Conservation (phyloP, 2,113 vertebrate genomes). For the Macquaria ambigua region DNA sequence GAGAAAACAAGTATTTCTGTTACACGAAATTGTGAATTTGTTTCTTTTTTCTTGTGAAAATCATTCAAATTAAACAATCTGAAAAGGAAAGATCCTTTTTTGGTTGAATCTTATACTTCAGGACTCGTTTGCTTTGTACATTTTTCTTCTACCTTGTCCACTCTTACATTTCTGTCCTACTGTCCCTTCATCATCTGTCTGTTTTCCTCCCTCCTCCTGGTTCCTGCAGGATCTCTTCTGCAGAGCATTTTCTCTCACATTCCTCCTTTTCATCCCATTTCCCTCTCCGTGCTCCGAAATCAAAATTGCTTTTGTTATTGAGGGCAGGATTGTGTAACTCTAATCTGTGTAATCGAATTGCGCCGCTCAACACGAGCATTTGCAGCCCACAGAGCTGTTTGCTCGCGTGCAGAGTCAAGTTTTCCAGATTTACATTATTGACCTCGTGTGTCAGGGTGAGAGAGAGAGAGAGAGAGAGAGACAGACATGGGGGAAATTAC, state of each 20-base stretch:
- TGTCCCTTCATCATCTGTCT: background rate
- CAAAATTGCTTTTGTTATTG: slow-evolving; percentile 56
- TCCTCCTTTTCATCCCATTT: slow-evolving; percentile 18
- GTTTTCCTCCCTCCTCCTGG: background rate
- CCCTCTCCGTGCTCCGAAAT: background rate
- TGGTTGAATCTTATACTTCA: background rate
- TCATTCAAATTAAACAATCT: background rate
- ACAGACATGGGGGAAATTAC: slow-evolving; percentile 13
- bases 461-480: background rate
- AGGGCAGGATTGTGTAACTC: slow-evolving; percentile 54
- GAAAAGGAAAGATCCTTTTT: background rate
- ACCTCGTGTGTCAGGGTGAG: slow-evolving; percentile 30
- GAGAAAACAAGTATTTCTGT: too few relatives aligned
- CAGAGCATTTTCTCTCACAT: background rate
- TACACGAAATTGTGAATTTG: too few relatives aligned
- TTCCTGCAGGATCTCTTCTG: background rate
- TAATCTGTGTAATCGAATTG: slow-evolving; percentile 63
- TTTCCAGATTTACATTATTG: slow-evolving; percentile 59
- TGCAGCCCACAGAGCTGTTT: slow-evolving; percentile 16
- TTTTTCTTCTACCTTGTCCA: background rate
- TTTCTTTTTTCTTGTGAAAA: too few relatives aligned
- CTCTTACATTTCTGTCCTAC: too few relatives aligned
- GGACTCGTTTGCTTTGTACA: background rate
- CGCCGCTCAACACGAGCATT: slow-evolving; percentile 23
- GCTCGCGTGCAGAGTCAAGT: slow-evolving; percentile 36